Conservation (phyloP, 2,888 invertebrate species). For the Drosophila multiciliata region DNA sequence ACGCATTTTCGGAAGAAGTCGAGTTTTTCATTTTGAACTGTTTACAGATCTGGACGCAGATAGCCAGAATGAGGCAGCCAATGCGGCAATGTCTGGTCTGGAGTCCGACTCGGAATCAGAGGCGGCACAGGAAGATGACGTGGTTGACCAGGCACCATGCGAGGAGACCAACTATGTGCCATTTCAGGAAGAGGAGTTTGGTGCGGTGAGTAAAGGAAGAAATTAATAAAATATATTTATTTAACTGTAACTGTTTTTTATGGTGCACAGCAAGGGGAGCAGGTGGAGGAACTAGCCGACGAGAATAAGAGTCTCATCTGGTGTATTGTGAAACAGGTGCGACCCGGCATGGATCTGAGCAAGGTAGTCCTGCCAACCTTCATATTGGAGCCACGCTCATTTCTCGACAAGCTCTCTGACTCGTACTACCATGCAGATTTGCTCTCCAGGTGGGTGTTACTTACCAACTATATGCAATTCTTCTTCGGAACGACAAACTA, state of each 20-base stretch:
- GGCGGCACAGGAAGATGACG: conserved; percentile 46
- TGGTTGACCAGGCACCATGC: conserved; percentile 43
- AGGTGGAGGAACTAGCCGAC: conserved; percentile 96
- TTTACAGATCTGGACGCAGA: conserved; percentile 89
- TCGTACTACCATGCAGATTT: conserved; percentile 97
- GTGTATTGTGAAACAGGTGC: conserved; percentile 97
- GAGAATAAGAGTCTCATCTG: conserved; percentile 98
- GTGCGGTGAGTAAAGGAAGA: conserved; percentile 83
- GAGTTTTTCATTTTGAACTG: conserved; percentile 4
- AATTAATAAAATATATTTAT: background rate
- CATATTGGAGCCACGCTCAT: conserved; percentile 96
- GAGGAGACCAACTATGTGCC: conserved; percentile 87
- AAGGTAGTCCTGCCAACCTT: conserved; percentile 96
- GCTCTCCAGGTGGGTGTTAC: conserved; percentile 89
- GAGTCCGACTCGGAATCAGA: conserved; percentile 88
- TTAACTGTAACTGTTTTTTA: background rate
- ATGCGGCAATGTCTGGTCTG: conserved; percentile 85
- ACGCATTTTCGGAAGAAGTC: conserved; percentile 4
- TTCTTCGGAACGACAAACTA: background rate
- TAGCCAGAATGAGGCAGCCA: conserved; percentile 88
- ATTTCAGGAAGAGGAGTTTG: conserved; percentile 87
- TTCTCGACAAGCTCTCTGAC: conserved; percentile 96
- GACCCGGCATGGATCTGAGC: conserved; percentile 97
- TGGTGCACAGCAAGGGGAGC: conserved; percentile 89
- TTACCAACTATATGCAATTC: background rate